Evolutionary conservation across 1,140 invertebrate genomes (phyloP).

Genomic region (Bombus difficillimus): DNA sequence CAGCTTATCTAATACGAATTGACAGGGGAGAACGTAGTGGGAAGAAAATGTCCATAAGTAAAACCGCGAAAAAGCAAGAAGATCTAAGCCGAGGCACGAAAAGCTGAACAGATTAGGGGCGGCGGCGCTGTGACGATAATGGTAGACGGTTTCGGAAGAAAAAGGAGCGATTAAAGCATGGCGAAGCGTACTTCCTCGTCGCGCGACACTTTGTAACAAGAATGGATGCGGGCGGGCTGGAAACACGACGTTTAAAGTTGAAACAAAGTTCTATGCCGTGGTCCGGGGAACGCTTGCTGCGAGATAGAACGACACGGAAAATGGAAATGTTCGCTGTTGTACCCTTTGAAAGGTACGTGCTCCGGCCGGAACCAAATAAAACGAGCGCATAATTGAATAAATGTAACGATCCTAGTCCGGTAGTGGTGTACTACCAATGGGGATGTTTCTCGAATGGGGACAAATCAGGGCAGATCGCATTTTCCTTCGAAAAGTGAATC

Average conservation of each 20-base stretch:
- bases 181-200: constrained; percentile 56
- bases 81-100: background rate
- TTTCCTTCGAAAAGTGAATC: background rate
- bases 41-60: background rate
- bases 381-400: constrained; percentile 49
- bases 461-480: background rate
- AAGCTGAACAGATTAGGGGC: background rate
- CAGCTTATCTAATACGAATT: too few relatives aligned
- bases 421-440: too few relatives aligned
- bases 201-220: constrained; percentile 65
- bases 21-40: too few relatives aligned
- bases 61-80: background rate
- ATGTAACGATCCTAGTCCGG: constrained; percentile 18
- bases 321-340: constrained; percentile 43
- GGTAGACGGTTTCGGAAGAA: constrained; percentile 55
- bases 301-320: constrained; percentile 34
- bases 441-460: background rate
- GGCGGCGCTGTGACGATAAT: constrained; percentile 45
- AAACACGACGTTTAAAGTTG: constrained; percentile 68
- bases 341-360: constrained; percentile 19
- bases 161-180: constrained; percentile 63
- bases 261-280: constrained; percentile 61
- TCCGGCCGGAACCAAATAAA: background rate
- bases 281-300: background rate
- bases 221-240: constrained; percentile 64